Evolutionary conservation across 2,113 vertebrate species (phyloP).

Genomic region (Plotosus lineatus): DNA sequence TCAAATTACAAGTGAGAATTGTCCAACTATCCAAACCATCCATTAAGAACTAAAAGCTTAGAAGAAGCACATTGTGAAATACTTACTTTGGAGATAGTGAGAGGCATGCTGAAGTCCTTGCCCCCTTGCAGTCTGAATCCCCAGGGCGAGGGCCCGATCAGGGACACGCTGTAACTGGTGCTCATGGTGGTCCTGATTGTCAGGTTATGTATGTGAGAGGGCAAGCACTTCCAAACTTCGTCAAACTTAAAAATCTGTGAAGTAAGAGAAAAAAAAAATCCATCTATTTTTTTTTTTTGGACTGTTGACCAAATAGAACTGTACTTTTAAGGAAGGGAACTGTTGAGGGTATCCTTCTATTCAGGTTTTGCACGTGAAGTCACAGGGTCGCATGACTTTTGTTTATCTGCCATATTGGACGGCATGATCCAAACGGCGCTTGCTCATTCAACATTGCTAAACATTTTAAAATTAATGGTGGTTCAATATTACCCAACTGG

Average conservation of each 20-base stretch:
- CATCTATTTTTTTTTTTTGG: no score
- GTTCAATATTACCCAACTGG: no score
- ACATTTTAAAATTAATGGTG: no score
- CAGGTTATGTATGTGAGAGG: constrained; percentile 12
- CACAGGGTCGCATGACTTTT: no score
- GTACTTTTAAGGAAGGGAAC: no score
- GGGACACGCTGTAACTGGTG: constrained; percentile 88
- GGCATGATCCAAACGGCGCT: no score
- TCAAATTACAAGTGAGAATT: neutral
- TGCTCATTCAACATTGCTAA: no score
- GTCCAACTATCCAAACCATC: neutral
- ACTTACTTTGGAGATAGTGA: constrained; percentile 74
- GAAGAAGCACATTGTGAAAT: neutral
- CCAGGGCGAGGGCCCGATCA: constrained; percentile 92
- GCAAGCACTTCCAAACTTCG: neutral
- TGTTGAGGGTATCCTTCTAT: no score
- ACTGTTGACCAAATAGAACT: no score
- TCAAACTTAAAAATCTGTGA: neutral
- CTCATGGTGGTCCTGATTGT: constrained; percentile 78
- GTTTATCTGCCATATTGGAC: no score
- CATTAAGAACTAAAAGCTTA: neutral
- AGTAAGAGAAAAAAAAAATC: no score
- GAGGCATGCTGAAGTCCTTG: constrained; percentile 95
- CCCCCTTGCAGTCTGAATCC: constrained; percentile 97
- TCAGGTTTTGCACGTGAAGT: no score